These are phyloP conservation scores for Tortricodes alternella DNA, from an alignment of 2,888 invertebrate genomes.

Conservation along the genomic window DNA sequence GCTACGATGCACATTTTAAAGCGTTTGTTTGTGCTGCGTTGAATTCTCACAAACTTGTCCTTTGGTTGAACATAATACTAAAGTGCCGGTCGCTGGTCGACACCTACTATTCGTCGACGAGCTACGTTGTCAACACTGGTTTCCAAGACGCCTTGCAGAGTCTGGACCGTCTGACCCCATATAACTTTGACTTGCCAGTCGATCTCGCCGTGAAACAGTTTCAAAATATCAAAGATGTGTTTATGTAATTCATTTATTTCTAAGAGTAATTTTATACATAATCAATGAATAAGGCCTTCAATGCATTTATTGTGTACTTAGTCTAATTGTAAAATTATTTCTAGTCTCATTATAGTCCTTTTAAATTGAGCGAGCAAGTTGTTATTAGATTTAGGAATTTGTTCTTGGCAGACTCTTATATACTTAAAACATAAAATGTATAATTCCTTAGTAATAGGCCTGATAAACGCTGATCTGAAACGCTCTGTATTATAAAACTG, in stretches of 20 bases:
- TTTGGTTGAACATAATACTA: conserved; percentile 97
- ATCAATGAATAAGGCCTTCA: conserved; percentile 40
- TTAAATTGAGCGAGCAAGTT: neutral
- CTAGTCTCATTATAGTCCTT: conserved; percentile 23
- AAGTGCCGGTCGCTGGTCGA: conserved; percentile 91
- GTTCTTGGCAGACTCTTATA: conserved; percentile 1
- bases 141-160: conserved; percentile 97
- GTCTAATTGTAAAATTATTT: conserved; percentile 21
- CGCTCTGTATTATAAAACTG: conserved; percentile 1
- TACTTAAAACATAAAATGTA: neutral
- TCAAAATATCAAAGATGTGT: conserved; percentile 98
- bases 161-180: conserved; percentile 91
- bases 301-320: conserved; percentile 24
- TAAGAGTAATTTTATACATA: conserved; percentile 65
- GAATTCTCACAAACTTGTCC: conserved; percentile 95
- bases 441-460: conserved; percentile 14
- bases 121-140: conserved; percentile 97
- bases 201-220: conserved; percentile 98
- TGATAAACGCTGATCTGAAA: conserved; percentile 14
- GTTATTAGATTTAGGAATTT: conserved; percentile 15
- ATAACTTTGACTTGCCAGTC: conserved; percentile 96
- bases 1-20: conserved; percentile 98
- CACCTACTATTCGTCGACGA: conserved; percentile 93
- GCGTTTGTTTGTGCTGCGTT: conserved; percentile 98
- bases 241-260: conserved; percentile 82